Conservation (phyloP, 2,888 invertebrate species). For the Gymnoscelis rufifasciata region DNA sequence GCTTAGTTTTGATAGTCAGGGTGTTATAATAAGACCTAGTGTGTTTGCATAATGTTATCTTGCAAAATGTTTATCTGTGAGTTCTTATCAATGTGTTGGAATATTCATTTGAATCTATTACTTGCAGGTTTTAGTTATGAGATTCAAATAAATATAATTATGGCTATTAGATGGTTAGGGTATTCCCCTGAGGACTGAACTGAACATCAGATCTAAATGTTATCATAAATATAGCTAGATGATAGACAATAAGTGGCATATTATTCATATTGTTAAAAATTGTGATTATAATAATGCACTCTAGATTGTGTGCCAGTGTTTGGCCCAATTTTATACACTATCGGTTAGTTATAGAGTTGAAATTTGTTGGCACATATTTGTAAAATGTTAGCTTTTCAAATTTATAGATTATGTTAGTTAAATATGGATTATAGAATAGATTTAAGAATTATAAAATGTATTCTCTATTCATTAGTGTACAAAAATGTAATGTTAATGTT, state of each 20-base stretch:
- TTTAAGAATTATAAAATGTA: slow-evolving; percentile 8
- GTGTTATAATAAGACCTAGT: too few species aligned
- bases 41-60: too few species aligned
- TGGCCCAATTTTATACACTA: slow-evolving; percentile 7
- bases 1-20: too few species aligned
- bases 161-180: too few species aligned
- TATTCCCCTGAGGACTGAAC: too few species aligned
- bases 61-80: too few species aligned
- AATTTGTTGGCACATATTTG: slow-evolving; percentile 18
- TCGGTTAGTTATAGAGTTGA: background rate
- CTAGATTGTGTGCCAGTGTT: slow-evolving; percentile 18
- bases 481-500: background rate
- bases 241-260: slow-evolving; percentile 31
- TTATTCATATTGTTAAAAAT: slow-evolving; percentile 10
- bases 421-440: slow-evolving; percentile 10
- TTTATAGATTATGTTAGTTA: slow-evolving; percentile 2
- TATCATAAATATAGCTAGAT: too few species aligned
- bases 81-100: too few species aligned
- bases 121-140: too few species aligned
- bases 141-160: too few species aligned
- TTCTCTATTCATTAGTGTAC: slow-evolving; percentile 7
- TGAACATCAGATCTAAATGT: too few species aligned
- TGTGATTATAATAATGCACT: slow-evolving; percentile 14
- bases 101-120: too few species aligned
- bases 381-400: slow-evolving; percentile 16